phyloP scores from a whole-genome alignment of 2,797 vertebrate genomes.

The Morelia viridis region DNA sequence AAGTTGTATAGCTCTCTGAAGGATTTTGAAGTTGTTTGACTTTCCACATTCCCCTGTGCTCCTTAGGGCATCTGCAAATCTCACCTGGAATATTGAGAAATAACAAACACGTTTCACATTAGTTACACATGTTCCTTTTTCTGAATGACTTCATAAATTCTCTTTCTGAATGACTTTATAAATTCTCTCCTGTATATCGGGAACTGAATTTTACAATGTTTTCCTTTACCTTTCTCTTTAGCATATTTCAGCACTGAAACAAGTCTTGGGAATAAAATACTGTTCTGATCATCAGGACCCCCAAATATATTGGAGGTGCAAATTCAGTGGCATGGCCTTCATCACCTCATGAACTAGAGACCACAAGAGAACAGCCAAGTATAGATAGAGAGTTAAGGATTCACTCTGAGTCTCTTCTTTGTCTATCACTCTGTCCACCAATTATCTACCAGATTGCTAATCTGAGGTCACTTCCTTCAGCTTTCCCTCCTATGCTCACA shows the following conservation, averaged over 20 bases:
- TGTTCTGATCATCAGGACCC: not conserved
- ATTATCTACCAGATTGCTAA: no score
- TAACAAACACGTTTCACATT: not conserved
- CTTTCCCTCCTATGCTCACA: no score
- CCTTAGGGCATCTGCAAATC: not conserved
- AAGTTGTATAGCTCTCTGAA: not conserved
- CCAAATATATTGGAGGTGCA: not conserved
- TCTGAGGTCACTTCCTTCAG: no score
- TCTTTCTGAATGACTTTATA: not conserved
- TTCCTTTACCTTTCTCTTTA: not conserved
- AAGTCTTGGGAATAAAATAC: not conserved
- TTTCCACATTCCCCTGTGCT: not conserved
- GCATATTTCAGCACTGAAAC: not conserved
- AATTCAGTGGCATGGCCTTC: not conserved
- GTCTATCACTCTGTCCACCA: not conserved
- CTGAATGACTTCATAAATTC: not conserved
- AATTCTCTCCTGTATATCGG: not conserved
- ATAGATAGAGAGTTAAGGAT: not conserved
- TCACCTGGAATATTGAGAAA: not conserved
- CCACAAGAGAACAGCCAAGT: not conserved
- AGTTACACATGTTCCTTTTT: not conserved
- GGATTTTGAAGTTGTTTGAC: not conserved
- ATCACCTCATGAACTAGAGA: not conserved
- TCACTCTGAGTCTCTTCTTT: not conserved
- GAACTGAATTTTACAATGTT: not conserved